Percentiles rank a stretch among this genome's conserved stretches.
phyloP scores from a whole-genome alignment of 2,113 vertebrate species.

The Castor canadensis region DNA sequence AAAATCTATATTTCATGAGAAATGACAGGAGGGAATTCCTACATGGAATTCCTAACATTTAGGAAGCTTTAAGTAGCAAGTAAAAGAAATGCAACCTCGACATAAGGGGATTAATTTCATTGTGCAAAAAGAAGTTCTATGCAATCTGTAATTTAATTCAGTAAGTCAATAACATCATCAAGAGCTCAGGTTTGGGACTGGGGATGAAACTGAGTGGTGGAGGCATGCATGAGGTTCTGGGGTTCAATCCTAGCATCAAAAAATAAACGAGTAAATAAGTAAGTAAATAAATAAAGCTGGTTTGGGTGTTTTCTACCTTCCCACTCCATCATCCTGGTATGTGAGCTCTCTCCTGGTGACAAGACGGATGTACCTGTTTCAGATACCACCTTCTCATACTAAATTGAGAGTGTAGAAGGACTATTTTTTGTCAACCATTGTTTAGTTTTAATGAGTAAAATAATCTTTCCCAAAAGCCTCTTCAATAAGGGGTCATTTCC shows the following conservation, averaged over 20 bases:
- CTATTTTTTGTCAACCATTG: background rate
- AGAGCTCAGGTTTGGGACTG: background rate
- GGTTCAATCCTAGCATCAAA: background rate
- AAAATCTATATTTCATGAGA: conserved; percentile 26
- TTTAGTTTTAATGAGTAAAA: conserved; percentile 35
- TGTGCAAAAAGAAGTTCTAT: background rate
- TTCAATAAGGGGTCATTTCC: background rate
- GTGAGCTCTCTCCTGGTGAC: background rate
- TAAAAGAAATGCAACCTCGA: conserved; percentile 24
- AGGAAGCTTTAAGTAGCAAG: conserved; percentile 24
- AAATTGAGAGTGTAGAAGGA: background rate
- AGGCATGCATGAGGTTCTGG: background rate
- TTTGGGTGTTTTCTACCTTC: background rate
- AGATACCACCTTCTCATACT: background rate
- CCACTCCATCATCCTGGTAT: background rate
- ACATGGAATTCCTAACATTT: background rate
- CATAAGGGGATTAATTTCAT: background rate
- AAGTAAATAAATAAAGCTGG: background rate
- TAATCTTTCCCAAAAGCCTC: background rate
- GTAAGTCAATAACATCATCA: background rate
- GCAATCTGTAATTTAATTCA: background rate
- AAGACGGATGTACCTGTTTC: background rate
- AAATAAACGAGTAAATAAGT: background rate
- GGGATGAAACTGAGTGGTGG: background rate
- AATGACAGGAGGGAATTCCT: background rate